Conservation (phyloP, 1,140 invertebrate species). For the Panulirus ornatus region DNA sequence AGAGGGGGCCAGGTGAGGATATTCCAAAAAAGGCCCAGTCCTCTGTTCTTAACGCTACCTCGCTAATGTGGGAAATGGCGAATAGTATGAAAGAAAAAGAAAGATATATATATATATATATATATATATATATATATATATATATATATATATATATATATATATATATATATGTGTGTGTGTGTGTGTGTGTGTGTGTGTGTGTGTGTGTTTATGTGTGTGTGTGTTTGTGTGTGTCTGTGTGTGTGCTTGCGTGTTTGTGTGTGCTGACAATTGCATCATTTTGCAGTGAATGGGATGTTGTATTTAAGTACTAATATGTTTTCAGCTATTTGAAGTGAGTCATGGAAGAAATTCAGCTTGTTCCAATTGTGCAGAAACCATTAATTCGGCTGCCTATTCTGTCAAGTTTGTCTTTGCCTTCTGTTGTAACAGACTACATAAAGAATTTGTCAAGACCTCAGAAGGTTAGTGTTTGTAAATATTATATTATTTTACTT, state of each 20-base stretch:
- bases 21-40: no score
- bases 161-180: neutral
- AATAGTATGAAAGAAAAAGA: no score
- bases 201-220: neutral
- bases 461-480: conserved; percentile 46
- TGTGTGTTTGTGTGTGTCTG: neutral
- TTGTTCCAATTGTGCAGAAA: conserved; percentile 44
- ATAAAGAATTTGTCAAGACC: conserved; percentile 40
- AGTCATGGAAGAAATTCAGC: conserved; percentile 54
- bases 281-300: neutral
- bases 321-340: neutral
- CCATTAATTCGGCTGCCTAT: conserved; percentile 43
- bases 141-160: conserved; percentile 4
- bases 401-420: conserved; percentile 4
- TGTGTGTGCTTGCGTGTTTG: no score
- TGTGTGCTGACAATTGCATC: no score
- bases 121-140: neutral
- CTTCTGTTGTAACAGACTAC: conserved; percentile 19
- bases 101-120: neutral
- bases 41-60: no score
- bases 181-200: neutral
- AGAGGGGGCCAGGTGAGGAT: no score
- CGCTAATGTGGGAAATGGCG: no score
- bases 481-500: neutral
- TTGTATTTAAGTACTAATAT: neutral